phyloP scores from a whole-genome alignment of 2,797 vertebrate species.

The Arctocebus calabarensis region DNA sequence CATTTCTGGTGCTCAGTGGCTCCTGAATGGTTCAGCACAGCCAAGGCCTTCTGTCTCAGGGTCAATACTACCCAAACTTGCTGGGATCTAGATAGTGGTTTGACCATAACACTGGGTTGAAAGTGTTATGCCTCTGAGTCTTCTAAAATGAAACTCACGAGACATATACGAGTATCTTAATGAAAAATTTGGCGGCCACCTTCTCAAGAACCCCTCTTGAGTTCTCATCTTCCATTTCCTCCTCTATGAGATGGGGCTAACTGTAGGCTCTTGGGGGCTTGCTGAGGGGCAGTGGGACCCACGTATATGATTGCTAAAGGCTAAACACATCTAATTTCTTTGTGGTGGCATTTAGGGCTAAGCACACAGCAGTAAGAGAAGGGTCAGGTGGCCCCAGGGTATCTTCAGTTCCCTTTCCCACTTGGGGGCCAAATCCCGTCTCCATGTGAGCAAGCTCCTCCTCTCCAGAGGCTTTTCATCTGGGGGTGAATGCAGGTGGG shows the following conservation, averaged over 20 bases:
- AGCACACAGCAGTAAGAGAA: background rate
- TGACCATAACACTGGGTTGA: background rate
- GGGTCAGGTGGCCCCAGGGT: accelerated
- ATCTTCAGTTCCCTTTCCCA: background rate
- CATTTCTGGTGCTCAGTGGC: background rate
- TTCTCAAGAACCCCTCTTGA: background rate
- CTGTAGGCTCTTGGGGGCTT: background rate
- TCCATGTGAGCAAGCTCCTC: background rate
- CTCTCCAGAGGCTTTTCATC: background rate
- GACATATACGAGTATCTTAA: background rate
- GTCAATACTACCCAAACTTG: background rate
- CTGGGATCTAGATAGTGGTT: background rate
- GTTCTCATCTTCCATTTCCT: background rate
- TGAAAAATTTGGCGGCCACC: background rate
- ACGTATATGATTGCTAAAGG: background rate
- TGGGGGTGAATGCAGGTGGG: background rate
- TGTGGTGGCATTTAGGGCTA: background rate
- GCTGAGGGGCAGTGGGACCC: background rate
- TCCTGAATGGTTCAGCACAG: accelerated
- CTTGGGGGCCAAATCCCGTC: background rate
- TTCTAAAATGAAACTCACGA: background rate
- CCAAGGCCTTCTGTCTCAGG: background rate
- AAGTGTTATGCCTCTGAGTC: background rate
- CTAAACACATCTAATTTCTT: background rate
- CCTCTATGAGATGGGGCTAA: too few species aligned